Evolutionary conservation across 2,888 invertebrate genomes (phyloP).

Genomic region (Norana najaformis): DNA sequence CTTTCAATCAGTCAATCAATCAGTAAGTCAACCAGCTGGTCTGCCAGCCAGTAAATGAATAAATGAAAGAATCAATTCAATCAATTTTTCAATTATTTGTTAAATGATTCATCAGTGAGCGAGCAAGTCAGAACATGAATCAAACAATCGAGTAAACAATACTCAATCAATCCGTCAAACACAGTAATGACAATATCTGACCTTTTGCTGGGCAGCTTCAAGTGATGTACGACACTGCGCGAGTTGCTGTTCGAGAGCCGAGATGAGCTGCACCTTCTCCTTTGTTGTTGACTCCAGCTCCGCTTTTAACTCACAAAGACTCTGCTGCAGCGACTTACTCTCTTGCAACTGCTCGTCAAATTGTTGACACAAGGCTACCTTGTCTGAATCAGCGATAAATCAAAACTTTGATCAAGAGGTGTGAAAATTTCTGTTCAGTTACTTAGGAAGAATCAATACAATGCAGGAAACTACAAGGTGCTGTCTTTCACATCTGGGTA

Average conservation of each 20-base stretch:
- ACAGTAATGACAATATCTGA: background rate
- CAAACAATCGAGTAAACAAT: no score
- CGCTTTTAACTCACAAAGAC: background rate
- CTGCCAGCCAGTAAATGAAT: background rate
- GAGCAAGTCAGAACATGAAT: no score
- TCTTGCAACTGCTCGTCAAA: background rate
- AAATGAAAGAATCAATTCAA: background rate
- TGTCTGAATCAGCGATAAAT: background rate
- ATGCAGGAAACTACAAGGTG: no score
- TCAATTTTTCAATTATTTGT: no score
- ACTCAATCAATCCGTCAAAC: background rate
- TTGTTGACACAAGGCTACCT: background rate
- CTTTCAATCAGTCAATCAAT: background rate
- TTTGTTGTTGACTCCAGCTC: constrained; percentile 3
- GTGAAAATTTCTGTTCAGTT: background rate
- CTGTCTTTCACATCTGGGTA: no score
- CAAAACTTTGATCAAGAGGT: background rate
- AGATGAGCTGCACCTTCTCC: background rate
- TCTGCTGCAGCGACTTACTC: background rate
- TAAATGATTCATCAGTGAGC: no score
- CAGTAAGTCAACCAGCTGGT: background rate
- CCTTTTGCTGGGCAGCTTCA: background rate
- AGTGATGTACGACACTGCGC: background rate
- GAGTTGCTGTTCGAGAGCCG: background rate
- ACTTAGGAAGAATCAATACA: background rate